Evolutionary conservation across 2,888 invertebrate species (phyloP), one percentile per base, ranked within the genome.

Genomic region (Himalopsyche kuldschensis): DNA sequence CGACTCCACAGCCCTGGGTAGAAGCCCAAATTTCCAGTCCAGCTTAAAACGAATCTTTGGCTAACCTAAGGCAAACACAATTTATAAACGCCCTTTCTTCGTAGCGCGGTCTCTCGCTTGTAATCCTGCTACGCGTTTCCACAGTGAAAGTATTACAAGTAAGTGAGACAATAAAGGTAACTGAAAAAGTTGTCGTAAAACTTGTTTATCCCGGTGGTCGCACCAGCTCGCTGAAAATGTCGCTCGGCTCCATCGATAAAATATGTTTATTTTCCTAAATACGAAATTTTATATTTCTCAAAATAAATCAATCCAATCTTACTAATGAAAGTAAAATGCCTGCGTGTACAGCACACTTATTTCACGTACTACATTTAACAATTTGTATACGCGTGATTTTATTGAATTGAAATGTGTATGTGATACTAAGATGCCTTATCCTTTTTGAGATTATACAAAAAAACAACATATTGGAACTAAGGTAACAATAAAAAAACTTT

Each of bases 161-260:
- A 11, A 31, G 82, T 30, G 47, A 24, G 41, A 32, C 63, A 32
- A 80, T 83, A 80, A 80, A 80, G 76, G 83, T 80, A 76, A 80
- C 83, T 55, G 80, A 41, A 80, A 63, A 80, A 79, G 35, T 63
- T 55, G 47, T 75, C 80, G 55, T 83, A 30, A 41, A 77, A 75
- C 48, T 83, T 83, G 77, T 83, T 80, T 83, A 79, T 80, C 82
- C 46, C 69, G 55, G 20, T 55, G 41, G 41, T 6, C 55, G 24
- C 15, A 55, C 11, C 20, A 24, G 55, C 24, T 6, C 6, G 6
- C n/a, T 55, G 24, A 55, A 55, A 55, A 55, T 55, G 20, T 55
- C 55, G 24, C 20, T 20, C 55, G 20, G 48, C 5, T 20, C 48
- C 10, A n/a, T 48, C 4, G n/a, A 55, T 15, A 55, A n/a, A 10